phyloP scores from a whole-genome alignment of 2,113 vertebrate genomes.

The Sula dactylatra region DNA sequence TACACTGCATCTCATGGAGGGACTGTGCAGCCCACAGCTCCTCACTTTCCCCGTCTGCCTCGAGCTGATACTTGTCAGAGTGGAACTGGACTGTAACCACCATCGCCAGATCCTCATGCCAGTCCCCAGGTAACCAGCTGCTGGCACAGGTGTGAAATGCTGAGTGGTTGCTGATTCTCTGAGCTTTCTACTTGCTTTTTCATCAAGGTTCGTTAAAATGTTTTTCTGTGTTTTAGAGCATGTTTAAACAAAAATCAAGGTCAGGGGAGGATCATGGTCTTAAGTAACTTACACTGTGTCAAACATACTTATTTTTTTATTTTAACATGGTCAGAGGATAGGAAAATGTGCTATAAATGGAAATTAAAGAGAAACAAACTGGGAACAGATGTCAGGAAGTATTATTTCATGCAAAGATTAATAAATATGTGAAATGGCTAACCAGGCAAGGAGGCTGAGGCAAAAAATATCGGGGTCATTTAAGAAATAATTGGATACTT shows the following conservation, averaged over 20 bases:
- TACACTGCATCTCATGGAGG: fast-evolving
- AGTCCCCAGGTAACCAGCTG: neutral
- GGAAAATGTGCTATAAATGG: constrained; percentile 67
- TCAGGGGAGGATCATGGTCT: constrained; percentile 30
- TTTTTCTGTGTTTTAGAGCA: neutral
- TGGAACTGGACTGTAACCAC: neutral
- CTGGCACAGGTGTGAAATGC: fast-evolving
- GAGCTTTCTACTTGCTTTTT: neutral
- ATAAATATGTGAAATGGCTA: constrained; percentile 30
- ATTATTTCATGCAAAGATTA: constrained; percentile 51
- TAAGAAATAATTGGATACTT: neutral
- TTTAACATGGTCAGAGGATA: constrained; percentile 62
- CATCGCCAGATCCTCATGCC: neutral
- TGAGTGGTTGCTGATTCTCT: neutral
- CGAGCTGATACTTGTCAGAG: neutral
- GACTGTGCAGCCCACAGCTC: neutral
- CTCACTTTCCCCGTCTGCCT: neutral
- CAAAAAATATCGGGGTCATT: neutral
- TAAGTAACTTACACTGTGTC: constrained; percentile 43
- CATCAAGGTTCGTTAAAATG: neutral
- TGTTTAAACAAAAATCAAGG: neutral
- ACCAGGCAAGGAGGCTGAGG: neutral
- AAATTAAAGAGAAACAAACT: constrained; percentile 68
- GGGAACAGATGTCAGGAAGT: constrained; percentile 66
- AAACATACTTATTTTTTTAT: constrained; percentile 61